A percentile compares a stretch with the other conserved stretches of the same genome.
These are phyloP conservation scores for Prunella fulvescens DNA, from an alignment of 2,113 vertebrate genomes.

Conservation along the genomic window DNA sequence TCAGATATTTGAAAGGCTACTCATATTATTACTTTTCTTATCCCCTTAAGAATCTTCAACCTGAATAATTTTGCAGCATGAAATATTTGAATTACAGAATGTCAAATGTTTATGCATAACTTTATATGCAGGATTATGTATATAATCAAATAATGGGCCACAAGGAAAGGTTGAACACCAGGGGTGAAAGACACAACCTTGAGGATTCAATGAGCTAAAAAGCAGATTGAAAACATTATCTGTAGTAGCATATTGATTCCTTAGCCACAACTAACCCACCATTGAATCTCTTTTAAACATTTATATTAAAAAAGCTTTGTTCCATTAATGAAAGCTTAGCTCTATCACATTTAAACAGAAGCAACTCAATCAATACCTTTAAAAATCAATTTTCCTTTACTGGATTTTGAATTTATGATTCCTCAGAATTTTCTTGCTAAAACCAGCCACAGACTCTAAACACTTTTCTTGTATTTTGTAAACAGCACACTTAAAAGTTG, in stretches of 20 bases:
- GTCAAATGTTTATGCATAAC: not conserved
- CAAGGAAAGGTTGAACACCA: not conserved
- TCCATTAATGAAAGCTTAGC: not conserved
- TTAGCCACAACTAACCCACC: not conserved
- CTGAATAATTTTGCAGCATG: not conserved
- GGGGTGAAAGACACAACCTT: not conserved
- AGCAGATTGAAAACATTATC: not conserved
- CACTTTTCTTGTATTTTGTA: not conserved
- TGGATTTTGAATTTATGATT: not conserved
- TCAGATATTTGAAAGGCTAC: not conserved
- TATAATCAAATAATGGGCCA: not conserved
- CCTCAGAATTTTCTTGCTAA: not conserved
- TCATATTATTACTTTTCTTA: not conserved
- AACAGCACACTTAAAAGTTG: not conserved
- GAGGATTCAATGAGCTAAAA: not conserved
- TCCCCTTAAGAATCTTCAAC: not conserved
- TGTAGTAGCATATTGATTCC: not conserved
- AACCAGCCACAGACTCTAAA: not conserved
- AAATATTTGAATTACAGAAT: not conserved
- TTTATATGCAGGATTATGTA: not conserved
- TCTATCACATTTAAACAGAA: not conserved
- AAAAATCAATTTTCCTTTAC: not conserved
- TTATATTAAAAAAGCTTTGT: not conserved
- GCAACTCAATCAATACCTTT: not conserved
- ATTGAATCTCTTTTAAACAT: not conserved